These are phyloP conservation scores for Hippopotamyrus pictus DNA, from an alignment of 2,797 vertebrate genomes.

Conservation along the genomic window DNA sequence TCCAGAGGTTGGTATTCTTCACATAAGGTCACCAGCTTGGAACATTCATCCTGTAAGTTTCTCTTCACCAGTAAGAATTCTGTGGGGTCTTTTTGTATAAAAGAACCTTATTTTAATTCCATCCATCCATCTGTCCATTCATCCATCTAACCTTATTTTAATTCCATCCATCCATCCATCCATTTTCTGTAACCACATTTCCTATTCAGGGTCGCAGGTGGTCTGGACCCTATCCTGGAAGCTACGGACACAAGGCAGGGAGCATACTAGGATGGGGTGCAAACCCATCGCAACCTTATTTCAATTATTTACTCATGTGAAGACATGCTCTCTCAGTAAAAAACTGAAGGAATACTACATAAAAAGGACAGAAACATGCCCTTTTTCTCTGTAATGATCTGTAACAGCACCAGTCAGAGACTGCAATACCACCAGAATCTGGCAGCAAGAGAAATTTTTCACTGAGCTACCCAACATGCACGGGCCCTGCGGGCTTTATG, in stretches of 20 bases:
- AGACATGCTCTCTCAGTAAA: neutral
- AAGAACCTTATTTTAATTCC: neutral
- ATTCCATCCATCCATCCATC: neutral
- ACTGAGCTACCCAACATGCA: neutral
- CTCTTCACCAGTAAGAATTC: slow-evolving; percentile 14
- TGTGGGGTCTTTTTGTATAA: slow-evolving; percentile 40
- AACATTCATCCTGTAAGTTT: slow-evolving; percentile 17
- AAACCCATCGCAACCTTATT: neutral
- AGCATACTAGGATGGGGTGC: neutral
- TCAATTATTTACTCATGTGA: neutral
- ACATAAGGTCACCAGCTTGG: neutral
- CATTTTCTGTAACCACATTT: neutral
- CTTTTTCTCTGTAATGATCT: neutral
- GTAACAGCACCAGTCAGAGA: neutral
- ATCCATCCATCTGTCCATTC: neutral
- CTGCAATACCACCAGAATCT: neutral
- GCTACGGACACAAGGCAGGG: neutral
- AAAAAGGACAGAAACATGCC: neutral
- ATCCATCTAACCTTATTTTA: neutral
- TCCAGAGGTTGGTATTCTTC: slow-evolving; percentile 51
- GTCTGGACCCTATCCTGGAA: neutral
- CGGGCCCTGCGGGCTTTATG: neutral
- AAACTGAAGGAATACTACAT: neutral
- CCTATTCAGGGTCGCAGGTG: neutral
- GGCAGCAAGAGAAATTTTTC: neutral